These are phyloP conservation scores for Schrankia costaestrigalis DNA, from an alignment of 2,888 invertebrate species.

Conservation along the genomic window DNA sequence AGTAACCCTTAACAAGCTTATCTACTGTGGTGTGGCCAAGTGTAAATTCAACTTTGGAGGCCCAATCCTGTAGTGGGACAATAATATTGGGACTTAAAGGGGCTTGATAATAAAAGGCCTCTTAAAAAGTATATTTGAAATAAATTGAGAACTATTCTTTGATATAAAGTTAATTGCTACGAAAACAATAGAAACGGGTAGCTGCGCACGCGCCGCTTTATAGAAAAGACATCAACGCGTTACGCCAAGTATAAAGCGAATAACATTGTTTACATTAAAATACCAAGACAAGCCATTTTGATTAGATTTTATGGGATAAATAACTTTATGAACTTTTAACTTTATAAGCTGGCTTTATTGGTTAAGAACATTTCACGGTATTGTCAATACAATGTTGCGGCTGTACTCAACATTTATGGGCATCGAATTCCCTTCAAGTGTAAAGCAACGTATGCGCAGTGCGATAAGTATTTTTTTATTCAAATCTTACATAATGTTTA, in stretches of 20 bases:
- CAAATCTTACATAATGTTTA: not conserved
- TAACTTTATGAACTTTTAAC: too few relatives aligned
- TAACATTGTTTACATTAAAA: slow-evolving; percentile 11
- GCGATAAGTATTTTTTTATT: not conserved
- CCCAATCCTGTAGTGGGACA: too few relatives aligned
- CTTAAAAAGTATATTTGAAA: not conserved
- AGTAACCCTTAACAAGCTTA: too few relatives aligned
- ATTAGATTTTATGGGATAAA: slow-evolving; percentile 2
- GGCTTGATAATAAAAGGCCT: too few relatives aligned
- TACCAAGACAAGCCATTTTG: slow-evolving; percentile 1
- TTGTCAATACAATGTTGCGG: slow-evolving; percentile 17
- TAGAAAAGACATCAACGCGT: slow-evolving; percentile 63
- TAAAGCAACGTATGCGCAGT: not conserved
- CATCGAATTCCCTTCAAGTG: slow-evolving; percentile 5
- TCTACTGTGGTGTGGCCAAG: too few relatives aligned
- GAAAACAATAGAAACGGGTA: not conserved
- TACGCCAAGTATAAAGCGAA: slow-evolving; percentile 18
- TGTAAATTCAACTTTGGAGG: too few relatives aligned
- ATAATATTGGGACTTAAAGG: too few relatives aligned
- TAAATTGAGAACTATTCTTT: not conserved
- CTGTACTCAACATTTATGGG: slow-evolving; percentile 12
- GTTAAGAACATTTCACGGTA: slow-evolving; percentile 16
- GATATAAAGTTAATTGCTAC: not conserved
- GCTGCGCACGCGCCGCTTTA: slow-evolving; percentile 30
- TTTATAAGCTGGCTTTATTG: too few relatives aligned